These are phyloP conservation scores for Neoascia interrupta DNA, from an alignment of 2,888 invertebrate genomes.

Conservation along the genomic window DNA sequence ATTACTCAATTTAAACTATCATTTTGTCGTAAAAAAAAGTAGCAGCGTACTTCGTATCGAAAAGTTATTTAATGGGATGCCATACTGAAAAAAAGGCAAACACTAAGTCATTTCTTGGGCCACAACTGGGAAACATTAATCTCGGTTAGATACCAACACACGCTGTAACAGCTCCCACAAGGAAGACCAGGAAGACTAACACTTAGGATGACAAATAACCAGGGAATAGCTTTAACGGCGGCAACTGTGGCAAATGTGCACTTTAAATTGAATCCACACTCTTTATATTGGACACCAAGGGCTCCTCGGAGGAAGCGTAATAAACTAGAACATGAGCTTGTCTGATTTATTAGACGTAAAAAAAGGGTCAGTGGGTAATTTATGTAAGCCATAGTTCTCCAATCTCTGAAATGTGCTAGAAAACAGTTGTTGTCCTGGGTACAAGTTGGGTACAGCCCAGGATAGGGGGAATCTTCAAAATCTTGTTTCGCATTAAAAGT, in stretches of 20 bases:
- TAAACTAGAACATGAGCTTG: constrained; percentile 37
- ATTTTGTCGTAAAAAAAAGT: not conserved
- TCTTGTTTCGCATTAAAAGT: not conserved
- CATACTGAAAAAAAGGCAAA: constrained; percentile 11
- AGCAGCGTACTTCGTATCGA: constrained; percentile 38
- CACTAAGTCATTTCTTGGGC: constrained; percentile 29
- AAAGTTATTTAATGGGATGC: constrained; percentile 37
- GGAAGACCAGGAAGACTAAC: constrained; percentile 17
- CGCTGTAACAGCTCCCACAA: constrained; percentile 31
- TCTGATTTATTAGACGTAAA: constrained; percentile 38
- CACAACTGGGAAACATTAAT: constrained; percentile 44
- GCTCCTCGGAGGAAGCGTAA: constrained; percentile 10
- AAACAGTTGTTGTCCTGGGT: not conserved
- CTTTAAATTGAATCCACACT: constrained; percentile 38
- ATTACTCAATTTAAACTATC: constrained; percentile 31
- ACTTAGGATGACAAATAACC: constrained; percentile 51
- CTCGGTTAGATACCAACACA: constrained; percentile 52
- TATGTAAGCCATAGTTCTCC: constrained; percentile 21
- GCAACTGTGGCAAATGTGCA: constrained; percentile 24
- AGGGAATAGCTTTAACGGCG: constrained; percentile 4
- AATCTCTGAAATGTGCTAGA: not conserved
- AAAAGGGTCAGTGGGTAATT: constrained; percentile 29
- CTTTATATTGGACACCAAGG: not conserved
- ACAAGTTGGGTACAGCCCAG: not conserved
- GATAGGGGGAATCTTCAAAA: not conserved